Percentiles rank a stretch among this genome's conserved stretches.
Conservation (phyloP, 2,113 vertebrate genomes). For the Pomatorhinus ruficollis region DNA sequence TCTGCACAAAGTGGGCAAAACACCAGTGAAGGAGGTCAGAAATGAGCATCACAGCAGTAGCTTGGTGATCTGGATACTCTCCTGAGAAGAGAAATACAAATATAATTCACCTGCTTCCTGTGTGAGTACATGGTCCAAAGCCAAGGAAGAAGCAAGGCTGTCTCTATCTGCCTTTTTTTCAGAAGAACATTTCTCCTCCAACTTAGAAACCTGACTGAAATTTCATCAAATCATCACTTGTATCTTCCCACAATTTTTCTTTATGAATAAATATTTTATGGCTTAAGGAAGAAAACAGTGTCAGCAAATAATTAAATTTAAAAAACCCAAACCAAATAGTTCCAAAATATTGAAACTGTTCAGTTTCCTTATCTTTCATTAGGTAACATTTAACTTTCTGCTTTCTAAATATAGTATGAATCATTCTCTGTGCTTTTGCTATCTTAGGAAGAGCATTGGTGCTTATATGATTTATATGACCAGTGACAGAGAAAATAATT, state of each 20-base stretch:
- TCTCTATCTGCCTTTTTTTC: not conserved
- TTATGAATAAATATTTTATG: not conserved
- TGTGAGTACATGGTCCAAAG: rapidly evolving
- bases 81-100: not conserved
- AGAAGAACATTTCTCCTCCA: not conserved
- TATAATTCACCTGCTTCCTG: not conserved
- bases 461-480: slow-evolving; percentile 47
- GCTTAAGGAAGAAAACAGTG: not conserved
- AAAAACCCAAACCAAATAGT: not conserved
- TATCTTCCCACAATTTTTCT: not conserved
- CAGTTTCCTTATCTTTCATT: not conserved
- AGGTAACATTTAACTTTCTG: not conserved
- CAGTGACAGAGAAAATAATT: not conserved
- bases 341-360: not conserved
- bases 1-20: not conserved
- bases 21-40: not conserved
- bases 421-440: slow-evolving; percentile 8
- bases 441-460: not conserved
- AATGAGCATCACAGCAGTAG: not conserved
- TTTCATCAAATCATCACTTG: not conserved
- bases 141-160: not conserved
- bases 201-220: not conserved
- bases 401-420: not conserved
- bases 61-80: not conserved
- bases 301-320: not conserved